Conservation (phyloP, 64 coral and sea anemone species). For the Montipora efflorescens region DNA sequence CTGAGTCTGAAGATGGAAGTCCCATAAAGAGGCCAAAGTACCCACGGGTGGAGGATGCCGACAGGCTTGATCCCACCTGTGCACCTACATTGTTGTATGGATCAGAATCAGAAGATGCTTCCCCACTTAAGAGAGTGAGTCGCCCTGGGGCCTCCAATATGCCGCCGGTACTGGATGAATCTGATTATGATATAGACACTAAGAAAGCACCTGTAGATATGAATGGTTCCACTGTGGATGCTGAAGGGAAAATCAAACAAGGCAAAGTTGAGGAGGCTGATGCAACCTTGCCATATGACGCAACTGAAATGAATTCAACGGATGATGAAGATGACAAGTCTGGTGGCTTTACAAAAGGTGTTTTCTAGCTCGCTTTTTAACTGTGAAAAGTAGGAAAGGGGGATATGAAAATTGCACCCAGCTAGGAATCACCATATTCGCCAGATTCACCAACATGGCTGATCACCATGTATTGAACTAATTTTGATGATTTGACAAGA, state of each 20-base stretch:
- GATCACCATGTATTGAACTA: too few species aligned
- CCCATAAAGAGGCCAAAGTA: constrained; percentile 38
- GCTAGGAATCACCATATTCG: too few species aligned
- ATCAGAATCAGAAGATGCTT: constrained; percentile 31
- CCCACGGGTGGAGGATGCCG: neutral
- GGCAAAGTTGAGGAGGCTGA: neutral
- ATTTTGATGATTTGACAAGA: too few species aligned
- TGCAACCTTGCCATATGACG: neutral
- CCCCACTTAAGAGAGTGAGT: constrained; percentile 13
- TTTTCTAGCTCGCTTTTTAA: too few species aligned
- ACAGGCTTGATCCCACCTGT: neutral
- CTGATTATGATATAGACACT: neutral
- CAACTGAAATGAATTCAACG: constrained; percentile 36
- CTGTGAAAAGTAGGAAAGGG: too few species aligned
- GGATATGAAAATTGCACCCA: too few species aligned
- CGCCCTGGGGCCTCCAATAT: neutral
- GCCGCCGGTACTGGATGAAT: constrained; percentile 16
- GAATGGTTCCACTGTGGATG: neutral
- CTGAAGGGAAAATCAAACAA: neutral
- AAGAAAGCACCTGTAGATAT: neutral
- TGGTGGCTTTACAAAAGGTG: neutral
- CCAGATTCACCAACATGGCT: too few species aligned
- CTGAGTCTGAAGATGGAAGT: constrained; percentile 42
- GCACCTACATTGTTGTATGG: constrained; percentile 46
- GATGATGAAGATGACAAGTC: constrained; percentile 26